Conservation (phyloP, 2,888 invertebrate species). For the Silvanus unidentatus region DNA sequence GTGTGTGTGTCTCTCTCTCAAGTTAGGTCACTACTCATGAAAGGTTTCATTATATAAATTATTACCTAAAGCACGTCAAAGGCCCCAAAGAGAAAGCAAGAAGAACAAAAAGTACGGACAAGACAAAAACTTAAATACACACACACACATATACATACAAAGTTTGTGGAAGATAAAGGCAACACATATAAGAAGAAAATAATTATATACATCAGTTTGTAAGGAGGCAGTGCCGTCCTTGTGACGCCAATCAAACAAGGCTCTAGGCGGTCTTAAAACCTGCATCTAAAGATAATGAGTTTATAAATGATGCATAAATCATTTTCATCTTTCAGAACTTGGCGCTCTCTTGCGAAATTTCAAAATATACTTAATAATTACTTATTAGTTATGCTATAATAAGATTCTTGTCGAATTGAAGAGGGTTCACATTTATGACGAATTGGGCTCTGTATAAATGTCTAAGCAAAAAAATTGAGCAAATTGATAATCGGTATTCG, state of each 20-base stretch:
- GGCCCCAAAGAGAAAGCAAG: slow-evolving; percentile 22
- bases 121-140: no score
- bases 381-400: slow-evolving; percentile 36
- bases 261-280: slow-evolving; percentile 41
- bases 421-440: slow-evolving; percentile 14
- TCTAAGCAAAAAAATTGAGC: no score
- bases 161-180: no score
- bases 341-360: slow-evolving; percentile 30
- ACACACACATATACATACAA: no score
- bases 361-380: slow-evolving; percentile 32
- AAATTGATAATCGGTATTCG: no score
- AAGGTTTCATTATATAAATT: slow-evolving; percentile 35
- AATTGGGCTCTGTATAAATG: slow-evolving; percentile 10
- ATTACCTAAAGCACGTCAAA: slow-evolving; percentile 30
- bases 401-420: slow-evolving; percentile 28
- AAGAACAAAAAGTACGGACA: slow-evolving; percentile 20
- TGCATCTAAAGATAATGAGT: slow-evolving; percentile 46
- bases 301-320: slow-evolving; percentile 51
- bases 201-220: slow-evolving; percentile 40
- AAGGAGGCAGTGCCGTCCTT: slow-evolving; percentile 41
- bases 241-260: slow-evolving; percentile 45
- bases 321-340: slow-evolving; percentile 35
- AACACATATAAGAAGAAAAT: slow-evolving; percentile 26
- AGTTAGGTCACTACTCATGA: slow-evolving; percentile 16
- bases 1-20: slow-evolving; percentile 3